phyloP scores from a whole-genome alignment of 2,113 vertebrate genomes.

The Channa maculata region DNA sequence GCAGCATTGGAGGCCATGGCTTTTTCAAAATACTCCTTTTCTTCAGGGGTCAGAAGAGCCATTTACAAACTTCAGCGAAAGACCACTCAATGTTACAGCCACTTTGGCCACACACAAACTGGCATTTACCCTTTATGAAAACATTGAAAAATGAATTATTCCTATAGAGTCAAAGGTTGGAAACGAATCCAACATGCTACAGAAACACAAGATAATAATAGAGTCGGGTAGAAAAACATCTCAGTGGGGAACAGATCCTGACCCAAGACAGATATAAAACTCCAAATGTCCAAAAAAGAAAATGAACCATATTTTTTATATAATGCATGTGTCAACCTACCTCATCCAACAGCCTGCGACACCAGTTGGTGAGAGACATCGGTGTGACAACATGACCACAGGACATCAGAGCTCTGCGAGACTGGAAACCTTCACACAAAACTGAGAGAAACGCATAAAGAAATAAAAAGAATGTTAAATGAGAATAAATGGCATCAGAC shows the following conservation, averaged over 20 bases:
- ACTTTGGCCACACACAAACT: conserved; percentile 22
- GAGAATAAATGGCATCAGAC: neutral
- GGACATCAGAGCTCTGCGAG: conserved; percentile 48
- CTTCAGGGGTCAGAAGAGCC: conserved; percentile 46
- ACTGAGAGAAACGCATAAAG: conserved; percentile 13
- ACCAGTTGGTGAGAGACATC: conserved; percentile 54
- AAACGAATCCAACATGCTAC: too few species aligned
- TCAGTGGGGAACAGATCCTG: too few species aligned
- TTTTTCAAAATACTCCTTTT: conserved; percentile 38
- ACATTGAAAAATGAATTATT: neutral
- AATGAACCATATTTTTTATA: too few species aligned
- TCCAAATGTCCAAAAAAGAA: too few species aligned
- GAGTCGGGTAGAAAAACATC: too few species aligned
- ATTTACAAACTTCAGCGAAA: conserved; percentile 50
- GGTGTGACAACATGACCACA: conserved; percentile 56
- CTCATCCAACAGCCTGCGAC: neutral
- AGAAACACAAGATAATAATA: too few species aligned
- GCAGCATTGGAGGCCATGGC: conserved; percentile 1
- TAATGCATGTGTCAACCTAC: neutral
- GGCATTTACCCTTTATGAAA: conserved; percentile 11
- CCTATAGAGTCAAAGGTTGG: too few species aligned
- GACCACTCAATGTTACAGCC: conserved; percentile 39
- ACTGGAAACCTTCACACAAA: conserved; percentile 3
- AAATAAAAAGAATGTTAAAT: too few species aligned
- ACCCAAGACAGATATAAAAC: too few species aligned